Evolutionary conservation across 2,113 vertebrate genomes (phyloP), one percentile per base, ranked within the genome.

Genomic region (Nothoprocta perdicaria): DNA sequence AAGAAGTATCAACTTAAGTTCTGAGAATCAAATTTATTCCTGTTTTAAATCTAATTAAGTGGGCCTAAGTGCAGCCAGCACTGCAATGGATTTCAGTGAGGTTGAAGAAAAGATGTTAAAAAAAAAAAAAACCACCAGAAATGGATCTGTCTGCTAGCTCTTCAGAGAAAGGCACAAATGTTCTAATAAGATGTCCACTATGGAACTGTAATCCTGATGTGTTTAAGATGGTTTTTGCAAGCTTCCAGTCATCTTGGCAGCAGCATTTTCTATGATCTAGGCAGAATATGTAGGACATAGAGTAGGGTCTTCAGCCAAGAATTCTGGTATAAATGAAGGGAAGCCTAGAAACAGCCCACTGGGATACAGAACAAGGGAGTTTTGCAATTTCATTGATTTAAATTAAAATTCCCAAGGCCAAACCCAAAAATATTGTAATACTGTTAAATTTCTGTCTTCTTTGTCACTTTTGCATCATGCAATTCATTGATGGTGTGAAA

Each of bases 351-450:
- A 65, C 24, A 82, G 27, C 21, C 35, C 24, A 57, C 8, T 15
- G 17, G 18, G 16, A 84, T 24, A 78, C 4, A 33, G 17, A 77
- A 10, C 53, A 57, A 31, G 38, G 35, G 23, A 58, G 29, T 22
- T 57, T 45, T 74, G 55, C 21, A 35, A n/a, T 45, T 67, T 46
- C 16, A 61, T 21, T 65, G 9, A 35, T 72, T 68, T 72, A 15
- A 43, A 79, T 62, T 6, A 60, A 75, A 86, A 75, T 84, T 71
- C 24, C 21, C 7, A 0, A 63, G 67, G 15, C 46, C 23, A 60
- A 72, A 50, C 57, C 3, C 5, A 1, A 2, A 4, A 69, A 8
- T 17, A 69, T 48, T 0, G 1, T 27, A 40, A 74, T 5, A 2
- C 26, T 66, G 26, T 7, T 69, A 80, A 23, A 71, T 35, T 10